phyloP scores from a whole-genome alignment of 2,113 vertebrate genomes.

The Paraplagusia blochii region DNA sequence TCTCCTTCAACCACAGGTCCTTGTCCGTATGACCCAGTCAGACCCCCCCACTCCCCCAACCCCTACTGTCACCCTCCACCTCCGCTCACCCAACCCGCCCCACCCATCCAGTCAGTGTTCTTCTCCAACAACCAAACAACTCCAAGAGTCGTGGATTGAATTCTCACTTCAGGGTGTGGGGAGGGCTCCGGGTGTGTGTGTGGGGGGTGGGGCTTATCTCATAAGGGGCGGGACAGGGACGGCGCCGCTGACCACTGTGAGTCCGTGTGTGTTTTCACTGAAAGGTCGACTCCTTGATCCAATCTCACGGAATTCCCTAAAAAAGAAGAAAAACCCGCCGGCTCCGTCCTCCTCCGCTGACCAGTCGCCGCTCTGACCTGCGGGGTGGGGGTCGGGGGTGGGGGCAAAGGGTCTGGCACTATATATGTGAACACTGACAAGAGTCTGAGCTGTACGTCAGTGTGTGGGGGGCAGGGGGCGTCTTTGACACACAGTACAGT shows the following conservation, averaged over 20 bases:
- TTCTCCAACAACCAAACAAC: background rate
- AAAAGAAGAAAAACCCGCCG: background rate
- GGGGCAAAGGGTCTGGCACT: slow-evolving; percentile 47
- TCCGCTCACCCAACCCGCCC: background rate
- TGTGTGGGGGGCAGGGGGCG: slow-evolving; percentile 58
- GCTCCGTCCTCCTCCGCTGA: background rate
- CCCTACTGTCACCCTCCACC: too few species aligned
- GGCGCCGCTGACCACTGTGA: slow-evolving; percentile 16
- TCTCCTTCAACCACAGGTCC: slow-evolving; percentile 47
- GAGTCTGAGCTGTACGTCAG: slow-evolving; percentile 49
- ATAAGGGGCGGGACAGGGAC: background rate
- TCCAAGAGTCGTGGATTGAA: background rate
- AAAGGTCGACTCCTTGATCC: slow-evolving; percentile 56
- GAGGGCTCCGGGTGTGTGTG: background rate
- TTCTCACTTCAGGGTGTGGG: background rate
- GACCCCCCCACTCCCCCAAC: slow-evolving; percentile 8
- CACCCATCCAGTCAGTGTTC: too few species aligned
- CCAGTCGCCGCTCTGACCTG: background rate
- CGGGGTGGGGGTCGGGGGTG: slow-evolving; percentile 1
- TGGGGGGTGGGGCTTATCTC: too few species aligned
- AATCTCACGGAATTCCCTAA: slow-evolving; percentile 27
- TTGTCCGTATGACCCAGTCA: slow-evolving; percentile 57
- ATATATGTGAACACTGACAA: slow-evolving; percentile 60
- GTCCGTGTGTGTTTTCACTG: slow-evolving; percentile 23
- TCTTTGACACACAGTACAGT: slow-evolving; percentile 42